phyloP scores from a whole-genome alignment of 2,113 vertebrate genomes.

The Terrapene triunguis region DNA sequence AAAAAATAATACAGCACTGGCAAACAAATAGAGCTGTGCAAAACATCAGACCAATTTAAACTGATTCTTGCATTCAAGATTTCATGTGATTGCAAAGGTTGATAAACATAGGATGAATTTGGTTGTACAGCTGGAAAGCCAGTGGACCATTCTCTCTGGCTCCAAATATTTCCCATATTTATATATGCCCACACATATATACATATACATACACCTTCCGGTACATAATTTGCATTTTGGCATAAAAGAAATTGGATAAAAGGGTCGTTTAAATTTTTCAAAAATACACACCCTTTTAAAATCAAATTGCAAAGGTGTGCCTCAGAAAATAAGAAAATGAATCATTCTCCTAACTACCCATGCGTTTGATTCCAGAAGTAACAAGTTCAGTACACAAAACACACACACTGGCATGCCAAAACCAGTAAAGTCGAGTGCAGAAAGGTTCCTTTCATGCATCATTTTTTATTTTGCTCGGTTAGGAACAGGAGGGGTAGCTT shows the following conservation, averaged over 20 bases:
- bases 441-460: slow-evolving; percentile 35
- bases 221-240: not conserved
- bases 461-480: slow-evolving; percentile 60
- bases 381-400: not conserved
- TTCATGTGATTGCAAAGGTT: slow-evolving; percentile 4
- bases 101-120: not conserved
- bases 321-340: not conserved
- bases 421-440: not conserved
- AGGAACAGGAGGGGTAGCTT: slow-evolving; percentile 18
- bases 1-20: not conserved
- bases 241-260: not conserved
- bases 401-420: not conserved
- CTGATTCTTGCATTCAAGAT: not conserved
- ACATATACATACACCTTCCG: not conserved
- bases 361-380: not conserved
- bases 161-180: not conserved
- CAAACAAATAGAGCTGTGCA: not conserved
- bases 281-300: not conserved
- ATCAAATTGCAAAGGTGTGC: not conserved
- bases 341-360: not conserved
- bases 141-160: not conserved
- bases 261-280: not conserved
- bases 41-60: slow-evolving; percentile 19
- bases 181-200: not conserved
- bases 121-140: not conserved